Evolutionary conservation across 2,113 vertebrate species (phyloP).

Genomic region (Oophaga pumilio): DNA sequence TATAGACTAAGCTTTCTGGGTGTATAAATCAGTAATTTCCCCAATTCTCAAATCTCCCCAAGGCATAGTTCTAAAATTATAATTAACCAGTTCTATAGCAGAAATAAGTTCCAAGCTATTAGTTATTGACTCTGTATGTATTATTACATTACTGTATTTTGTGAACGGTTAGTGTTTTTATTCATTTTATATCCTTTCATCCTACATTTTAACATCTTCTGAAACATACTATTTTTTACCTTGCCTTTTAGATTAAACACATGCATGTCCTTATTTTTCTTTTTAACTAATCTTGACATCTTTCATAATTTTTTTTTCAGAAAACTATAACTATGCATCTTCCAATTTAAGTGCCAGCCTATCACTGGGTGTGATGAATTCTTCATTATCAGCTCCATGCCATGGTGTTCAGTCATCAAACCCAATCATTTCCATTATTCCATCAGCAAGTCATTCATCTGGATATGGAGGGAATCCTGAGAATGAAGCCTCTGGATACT

Average conservation of each 20-base stretch:
- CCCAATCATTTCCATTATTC: conserved; percentile 79
- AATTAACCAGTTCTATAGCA: neutral
- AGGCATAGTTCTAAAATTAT: neutral
- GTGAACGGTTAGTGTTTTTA: neutral
- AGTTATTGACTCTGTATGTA: neutral
- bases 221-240: conserved; percentile 8
- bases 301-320: conserved; percentile 72
- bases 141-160: neutral
- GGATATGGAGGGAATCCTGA: conserved; percentile 82
- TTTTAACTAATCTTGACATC: conserved; percentile 45
- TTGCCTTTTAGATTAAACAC: neutral
- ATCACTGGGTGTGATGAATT: conserved; percentile 83
- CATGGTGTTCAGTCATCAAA: conserved; percentile 85
- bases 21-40: neutral
- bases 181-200: neutral
- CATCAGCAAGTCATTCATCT: conserved; percentile 78
- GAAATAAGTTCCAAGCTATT: neutral
- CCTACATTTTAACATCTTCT: conserved; percentile 1
- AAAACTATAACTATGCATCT: conserved; percentile 86
- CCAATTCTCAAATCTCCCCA: neutral
- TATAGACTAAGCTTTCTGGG: neutral
- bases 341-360: conserved; percentile 82
- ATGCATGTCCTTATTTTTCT: conserved; percentile 26
- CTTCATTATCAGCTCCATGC: conserved; percentile 83
- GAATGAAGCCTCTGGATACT: conserved; percentile 78